Evolutionary conservation across 1,140 invertebrate species (phyloP).

Genomic region (Lasioglossum baleicum): DNA sequence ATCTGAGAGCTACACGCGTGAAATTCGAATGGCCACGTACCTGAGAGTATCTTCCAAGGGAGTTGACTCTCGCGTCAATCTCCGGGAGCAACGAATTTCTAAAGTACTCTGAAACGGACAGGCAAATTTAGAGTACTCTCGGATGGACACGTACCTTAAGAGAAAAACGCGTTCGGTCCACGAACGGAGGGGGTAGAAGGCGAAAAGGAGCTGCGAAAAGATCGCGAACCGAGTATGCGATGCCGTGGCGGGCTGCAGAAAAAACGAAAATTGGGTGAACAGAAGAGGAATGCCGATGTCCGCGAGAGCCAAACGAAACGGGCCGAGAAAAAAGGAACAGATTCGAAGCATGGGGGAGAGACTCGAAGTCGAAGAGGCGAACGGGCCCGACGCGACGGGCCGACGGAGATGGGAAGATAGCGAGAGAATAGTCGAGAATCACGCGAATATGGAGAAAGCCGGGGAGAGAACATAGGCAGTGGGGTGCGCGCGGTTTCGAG

Average conservation of each 20-base stretch:
- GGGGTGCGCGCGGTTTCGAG: background rate
- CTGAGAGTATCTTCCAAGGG: no score
- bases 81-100: no score
- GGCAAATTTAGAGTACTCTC: no score
- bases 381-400: conserved; percentile 22
- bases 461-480: no score
- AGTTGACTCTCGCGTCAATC: no score
- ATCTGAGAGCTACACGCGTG: no score
- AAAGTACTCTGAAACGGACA: no score
- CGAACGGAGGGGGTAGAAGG: background rate
- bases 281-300: conserved; percentile 1
- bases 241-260: background rate
- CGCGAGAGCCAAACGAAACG: background rate
- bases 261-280: background rate
- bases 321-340: background rate
- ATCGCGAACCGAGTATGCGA: background rate
- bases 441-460: conserved; percentile 15
- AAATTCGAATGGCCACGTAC: no score
- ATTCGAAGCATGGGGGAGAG: background rate
- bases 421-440: conserved; percentile 42
- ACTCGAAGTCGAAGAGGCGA: conserved; percentile 18
- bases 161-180: background rate
- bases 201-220: conserved; percentile 15
- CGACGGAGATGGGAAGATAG: conserved; percentile 20
- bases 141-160: no score